Conservation (phyloP, 2,113 vertebrate genomes). For the Muntiacus reevesi region DNA sequence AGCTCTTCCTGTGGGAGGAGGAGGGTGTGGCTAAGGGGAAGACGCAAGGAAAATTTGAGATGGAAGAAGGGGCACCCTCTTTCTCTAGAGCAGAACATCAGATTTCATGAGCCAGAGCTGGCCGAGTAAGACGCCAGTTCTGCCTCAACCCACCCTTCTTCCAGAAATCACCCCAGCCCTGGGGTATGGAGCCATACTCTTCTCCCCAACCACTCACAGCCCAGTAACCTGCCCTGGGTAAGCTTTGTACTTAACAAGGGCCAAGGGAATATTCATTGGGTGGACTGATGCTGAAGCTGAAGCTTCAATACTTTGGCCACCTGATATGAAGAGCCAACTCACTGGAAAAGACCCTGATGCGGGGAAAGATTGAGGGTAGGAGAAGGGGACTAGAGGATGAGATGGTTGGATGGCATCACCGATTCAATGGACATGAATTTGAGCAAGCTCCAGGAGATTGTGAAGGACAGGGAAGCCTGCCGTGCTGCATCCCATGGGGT, state of each 20-base stretch:
- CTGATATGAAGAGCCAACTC: background rate
- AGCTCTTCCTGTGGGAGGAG: background rate
- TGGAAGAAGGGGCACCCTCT: fast-evolving
- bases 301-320: background rate
- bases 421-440: background rate
- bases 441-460: background rate
- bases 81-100: background rate
- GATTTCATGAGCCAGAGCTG: fast-evolving
- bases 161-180: background rate
- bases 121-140: background rate
- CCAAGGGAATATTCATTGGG: background rate
- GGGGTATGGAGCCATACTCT: background rate
- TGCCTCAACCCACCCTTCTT: background rate
- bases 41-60: fast-evolving
- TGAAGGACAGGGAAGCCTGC: background rate
- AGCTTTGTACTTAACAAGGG: background rate
- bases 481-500: background rate
- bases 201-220: background rate
- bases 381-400: background rate
- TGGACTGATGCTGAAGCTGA: background rate
- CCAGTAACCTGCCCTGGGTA: background rate
- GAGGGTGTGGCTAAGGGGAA: background rate
- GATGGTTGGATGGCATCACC: background rate
- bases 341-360: background rate
- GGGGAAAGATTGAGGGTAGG: background rate